A percentile compares a stretch with the other conserved stretches of the same genome.
These are phyloP conservation scores for Synanthedon tipuliformis DNA, from an alignment of 2,888 invertebrate genomes.

Conservation along the genomic window DNA sequence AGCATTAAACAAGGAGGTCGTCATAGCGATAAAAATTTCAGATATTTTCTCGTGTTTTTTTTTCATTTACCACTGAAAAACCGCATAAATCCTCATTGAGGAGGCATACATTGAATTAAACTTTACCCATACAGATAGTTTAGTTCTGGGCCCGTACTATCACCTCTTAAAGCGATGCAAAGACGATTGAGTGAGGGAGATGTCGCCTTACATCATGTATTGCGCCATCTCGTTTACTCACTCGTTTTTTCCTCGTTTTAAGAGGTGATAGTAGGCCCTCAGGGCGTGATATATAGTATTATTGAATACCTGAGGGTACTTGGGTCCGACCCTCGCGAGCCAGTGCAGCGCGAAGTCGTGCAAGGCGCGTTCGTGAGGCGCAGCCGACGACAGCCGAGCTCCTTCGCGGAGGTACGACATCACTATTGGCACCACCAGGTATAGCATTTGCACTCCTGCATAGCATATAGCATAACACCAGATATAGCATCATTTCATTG, in stretches of 20 bases:
- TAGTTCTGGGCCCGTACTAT: too few species aligned
- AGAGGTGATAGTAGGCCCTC: too few species aligned
- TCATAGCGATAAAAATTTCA: too few species aligned
- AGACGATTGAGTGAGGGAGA: too few species aligned
- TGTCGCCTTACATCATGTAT: too few species aligned
- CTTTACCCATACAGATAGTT: not conserved
- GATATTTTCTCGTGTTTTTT: too few species aligned
- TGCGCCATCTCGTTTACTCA: too few species aligned
- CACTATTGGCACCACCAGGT: constrained; percentile 89
- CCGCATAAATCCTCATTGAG: not conserved
- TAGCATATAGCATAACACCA: not conserved
- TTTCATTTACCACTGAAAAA: too few species aligned
- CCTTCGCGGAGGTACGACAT: constrained; percentile 86
- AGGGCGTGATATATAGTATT: not conserved
- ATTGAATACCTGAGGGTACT: constrained; percentile 84
- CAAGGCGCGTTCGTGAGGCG: constrained; percentile 75
- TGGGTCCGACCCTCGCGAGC: constrained; percentile 92
- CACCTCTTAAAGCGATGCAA: too few species aligned
- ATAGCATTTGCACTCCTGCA: constrained; percentile 89
- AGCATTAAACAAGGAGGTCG: too few species aligned
- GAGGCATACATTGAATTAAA: not conserved
- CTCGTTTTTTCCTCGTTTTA: too few species aligned
- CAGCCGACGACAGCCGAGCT: constrained; percentile 53
- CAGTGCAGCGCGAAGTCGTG: constrained; percentile 92
- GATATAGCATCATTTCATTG: too few species aligned